Evolutionary conservation across 1,140 invertebrate genomes (phyloP).

Genomic region (Drosophila asahinai): DNA sequence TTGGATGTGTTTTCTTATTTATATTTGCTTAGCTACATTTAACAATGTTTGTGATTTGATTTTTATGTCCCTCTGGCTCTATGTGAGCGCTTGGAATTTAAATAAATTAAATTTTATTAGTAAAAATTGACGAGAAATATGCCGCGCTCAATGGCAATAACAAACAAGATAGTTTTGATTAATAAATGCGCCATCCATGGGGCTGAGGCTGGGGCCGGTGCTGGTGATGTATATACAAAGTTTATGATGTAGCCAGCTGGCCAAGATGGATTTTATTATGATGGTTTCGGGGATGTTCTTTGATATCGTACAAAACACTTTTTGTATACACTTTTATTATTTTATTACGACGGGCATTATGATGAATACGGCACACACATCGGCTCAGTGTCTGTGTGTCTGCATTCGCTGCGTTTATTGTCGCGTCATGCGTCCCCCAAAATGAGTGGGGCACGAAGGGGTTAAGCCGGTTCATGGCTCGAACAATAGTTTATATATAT

Average conservation of each 20-base stretch:
- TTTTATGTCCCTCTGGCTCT: conserved; percentile 32
- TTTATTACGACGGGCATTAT: conserved; percentile 57
- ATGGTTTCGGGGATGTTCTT: conserved; percentile 43
- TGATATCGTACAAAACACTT: conserved; percentile 57
- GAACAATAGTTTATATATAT: conserved; percentile 41
- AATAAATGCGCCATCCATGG: conserved; percentile 60
- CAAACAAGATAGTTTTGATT: conserved; percentile 80
- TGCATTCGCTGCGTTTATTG: conserved; percentile 54
- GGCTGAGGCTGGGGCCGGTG: too few species aligned
- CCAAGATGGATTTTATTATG: conserved; percentile 59
- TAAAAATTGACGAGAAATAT: conserved; percentile 80
- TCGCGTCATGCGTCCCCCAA: conserved; percentile 51
- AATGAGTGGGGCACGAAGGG: conserved; percentile 36
- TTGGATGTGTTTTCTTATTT: conserved; percentile 42
- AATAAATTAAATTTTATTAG: conserved; percentile 84
- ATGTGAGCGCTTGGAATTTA: conserved; percentile 66
- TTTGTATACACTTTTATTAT: conserved; percentile 69
- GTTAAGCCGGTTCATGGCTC: conserved; percentile 36
- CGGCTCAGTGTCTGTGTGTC: conserved; percentile 23
- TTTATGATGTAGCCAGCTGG: conserved; percentile 63
- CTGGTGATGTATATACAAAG: conserved; percentile 8
- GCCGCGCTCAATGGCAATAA: conserved; percentile 68
- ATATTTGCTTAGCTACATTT: conserved; percentile 39
- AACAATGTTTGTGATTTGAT: conserved; percentile 62
- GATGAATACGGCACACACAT: conserved; percentile 26